phyloP scores from a whole-genome alignment of 2,113 vertebrate genomes.

The Piaya cayana region DNA sequence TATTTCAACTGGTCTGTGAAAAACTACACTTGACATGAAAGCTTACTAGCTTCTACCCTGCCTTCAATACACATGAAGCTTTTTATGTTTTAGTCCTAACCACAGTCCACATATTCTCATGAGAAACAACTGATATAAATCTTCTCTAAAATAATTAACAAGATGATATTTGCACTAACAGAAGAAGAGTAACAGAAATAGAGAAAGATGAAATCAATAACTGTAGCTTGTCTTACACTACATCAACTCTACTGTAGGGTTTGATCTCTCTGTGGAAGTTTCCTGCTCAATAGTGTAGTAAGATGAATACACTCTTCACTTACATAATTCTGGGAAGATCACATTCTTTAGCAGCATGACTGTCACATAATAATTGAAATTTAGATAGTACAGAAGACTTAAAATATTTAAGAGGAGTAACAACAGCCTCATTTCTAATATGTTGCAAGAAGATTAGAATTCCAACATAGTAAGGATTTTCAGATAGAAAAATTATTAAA shows the following conservation, averaged over 20 bases:
- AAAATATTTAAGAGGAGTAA: neutral
- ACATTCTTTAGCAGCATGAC: neutral
- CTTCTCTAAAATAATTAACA: neutral
- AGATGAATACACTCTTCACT: neutral
- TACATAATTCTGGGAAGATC: neutral
- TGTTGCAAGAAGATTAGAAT: neutral
- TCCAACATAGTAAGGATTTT: constrained; percentile 1
- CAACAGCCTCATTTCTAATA: neutral
- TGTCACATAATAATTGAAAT: neutral
- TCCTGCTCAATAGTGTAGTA: neutral
- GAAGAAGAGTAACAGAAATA: neutral
- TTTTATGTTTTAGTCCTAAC: neutral
- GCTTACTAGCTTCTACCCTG: neutral
- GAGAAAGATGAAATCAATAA: neutral
- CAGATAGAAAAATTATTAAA: neutral
- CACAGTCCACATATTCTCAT: neutral
- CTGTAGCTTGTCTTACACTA: neutral
- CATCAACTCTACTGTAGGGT: neutral
- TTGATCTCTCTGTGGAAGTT: neutral
- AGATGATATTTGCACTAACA: neutral
- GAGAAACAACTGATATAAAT: neutral
- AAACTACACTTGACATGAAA: neutral
- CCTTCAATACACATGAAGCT: neutral
- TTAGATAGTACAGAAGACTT: neutral
- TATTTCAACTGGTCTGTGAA: neutral